phyloP scores from a whole-genome alignment of 2,797 vertebrate genomes.

The Catostomus latipinnis region DNA sequence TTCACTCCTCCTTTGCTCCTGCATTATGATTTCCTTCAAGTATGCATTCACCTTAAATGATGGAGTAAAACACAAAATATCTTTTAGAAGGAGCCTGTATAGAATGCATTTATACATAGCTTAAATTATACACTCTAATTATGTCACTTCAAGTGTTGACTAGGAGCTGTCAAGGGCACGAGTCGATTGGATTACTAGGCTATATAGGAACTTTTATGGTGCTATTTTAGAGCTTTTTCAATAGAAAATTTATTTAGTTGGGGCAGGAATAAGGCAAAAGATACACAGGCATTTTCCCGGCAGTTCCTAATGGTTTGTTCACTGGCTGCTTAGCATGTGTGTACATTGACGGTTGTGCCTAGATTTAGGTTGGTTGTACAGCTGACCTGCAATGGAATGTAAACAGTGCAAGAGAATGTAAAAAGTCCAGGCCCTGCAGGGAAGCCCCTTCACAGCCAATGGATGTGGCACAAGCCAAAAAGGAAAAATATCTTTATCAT shows the following conservation, averaged over 20 bases:
- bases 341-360: conserved; percentile 4
- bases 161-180: no score
- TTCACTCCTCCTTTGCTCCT: conserved; percentile 90
- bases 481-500: neutral
- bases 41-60: conserved; percentile 90
- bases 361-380: conserved; percentile 20
- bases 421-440: conserved; percentile 48
- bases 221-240: neutral
- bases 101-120: neutral
- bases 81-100: neutral
- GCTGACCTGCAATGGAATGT: conserved; percentile 66
- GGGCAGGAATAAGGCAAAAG: neutral
- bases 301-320: neutral
- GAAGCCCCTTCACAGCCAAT: conserved; percentile 10
- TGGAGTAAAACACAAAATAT: neutral
- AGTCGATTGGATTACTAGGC: no score
- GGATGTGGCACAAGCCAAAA: neutral
- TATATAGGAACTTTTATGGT: no score
- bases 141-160: no score
- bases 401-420: conserved; percentile 56
- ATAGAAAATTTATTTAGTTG: neutral
- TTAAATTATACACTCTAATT: neutral
- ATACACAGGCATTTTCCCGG: neutral
- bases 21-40: conserved; percentile 89
- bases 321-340: conserved; percentile 32